Evolutionary conservation across 2,797 vertebrate species (phyloP).

Genomic region (Molossus alvarezi): DNA sequence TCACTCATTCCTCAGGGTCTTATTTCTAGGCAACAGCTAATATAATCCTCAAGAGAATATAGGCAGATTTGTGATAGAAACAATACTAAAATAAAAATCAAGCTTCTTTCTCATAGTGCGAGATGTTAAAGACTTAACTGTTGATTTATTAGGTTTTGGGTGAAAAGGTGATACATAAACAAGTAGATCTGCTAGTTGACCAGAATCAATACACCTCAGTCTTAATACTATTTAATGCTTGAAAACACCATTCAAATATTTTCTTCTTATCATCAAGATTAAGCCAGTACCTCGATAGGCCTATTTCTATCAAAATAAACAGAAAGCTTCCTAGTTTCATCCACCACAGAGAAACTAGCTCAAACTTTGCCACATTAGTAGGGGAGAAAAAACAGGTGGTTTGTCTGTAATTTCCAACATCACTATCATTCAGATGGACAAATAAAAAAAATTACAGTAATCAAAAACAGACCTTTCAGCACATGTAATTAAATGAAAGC

Average conservation of each 20-base stretch:
- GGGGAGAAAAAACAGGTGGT: slow-evolving; percentile 90
- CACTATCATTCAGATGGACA: slow-evolving; percentile 93
- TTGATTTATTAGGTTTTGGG: slow-evolving; percentile 42
- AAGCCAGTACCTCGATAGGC: slow-evolving; percentile 86
- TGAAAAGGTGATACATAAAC: slow-evolving; percentile 51
- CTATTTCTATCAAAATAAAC: slow-evolving; percentile 77
- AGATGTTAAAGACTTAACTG: slow-evolving; percentile 31
- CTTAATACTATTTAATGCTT: slow-evolving; percentile 67
- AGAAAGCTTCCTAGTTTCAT: slow-evolving; percentile 87
- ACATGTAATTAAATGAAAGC: slow-evolving; percentile 94
- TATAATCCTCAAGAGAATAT: slow-evolving; percentile 16
- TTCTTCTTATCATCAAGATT: slow-evolving; percentile 84
- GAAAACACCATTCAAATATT: slow-evolving; percentile 74
- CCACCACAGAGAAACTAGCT: slow-evolving; percentile 85
- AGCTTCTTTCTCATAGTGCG: slow-evolving; percentile 28
- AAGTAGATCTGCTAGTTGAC: slow-evolving; percentile 54
- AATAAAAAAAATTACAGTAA: slow-evolving; percentile 93
- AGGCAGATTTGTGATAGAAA: not conserved
- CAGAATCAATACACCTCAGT: slow-evolving; percentile 55
- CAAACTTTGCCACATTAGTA: slow-evolving; percentile 89
- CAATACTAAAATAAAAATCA: not conserved
- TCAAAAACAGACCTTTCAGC: slow-evolving; percentile 93
- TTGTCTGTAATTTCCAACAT: slow-evolving; percentile 90
- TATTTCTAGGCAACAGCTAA: slow-evolving; percentile 3
- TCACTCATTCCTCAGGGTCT: not conserved